A percentile compares a stretch with the other conserved stretches of the same genome.
These are phyloP conservation scores for Myotis planiceps DNA, from an alignment of 2,797 vertebrate species.

Conservation along the genomic window DNA sequence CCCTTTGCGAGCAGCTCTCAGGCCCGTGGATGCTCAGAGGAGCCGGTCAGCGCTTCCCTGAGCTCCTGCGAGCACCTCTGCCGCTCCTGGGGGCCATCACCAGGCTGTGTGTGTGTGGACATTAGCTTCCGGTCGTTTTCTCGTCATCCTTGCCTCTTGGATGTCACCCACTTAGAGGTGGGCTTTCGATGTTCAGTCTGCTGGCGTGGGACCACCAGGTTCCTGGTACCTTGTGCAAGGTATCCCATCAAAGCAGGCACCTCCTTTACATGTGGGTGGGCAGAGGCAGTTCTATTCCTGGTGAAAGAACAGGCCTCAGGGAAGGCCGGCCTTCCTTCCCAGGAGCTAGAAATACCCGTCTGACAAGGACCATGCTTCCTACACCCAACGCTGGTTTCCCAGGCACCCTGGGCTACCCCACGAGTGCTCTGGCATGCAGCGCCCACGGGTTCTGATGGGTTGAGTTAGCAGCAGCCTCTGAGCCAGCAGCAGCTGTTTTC, in stretches of 20 bases:
- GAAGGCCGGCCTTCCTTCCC: background rate
- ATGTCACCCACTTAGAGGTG: no score
- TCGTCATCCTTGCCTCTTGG: background rate
- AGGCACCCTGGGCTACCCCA: rapidly evolving
- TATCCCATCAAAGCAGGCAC: background rate
- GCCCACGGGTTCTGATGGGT: background rate
- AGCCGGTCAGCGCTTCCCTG: rapidly evolving
- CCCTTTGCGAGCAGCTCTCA: background rate
- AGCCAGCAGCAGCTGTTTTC: background rate
- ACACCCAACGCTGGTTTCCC: background rate
- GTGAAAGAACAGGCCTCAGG: background rate
- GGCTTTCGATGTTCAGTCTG: background rate
- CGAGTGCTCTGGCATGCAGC: background rate
- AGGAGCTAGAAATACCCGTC: background rate
- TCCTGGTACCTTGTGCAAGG: background rate
- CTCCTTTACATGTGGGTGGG: background rate
- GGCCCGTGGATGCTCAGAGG: background rate
- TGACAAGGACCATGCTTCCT: background rate
- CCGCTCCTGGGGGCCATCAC: background rate
- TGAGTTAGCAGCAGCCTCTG: background rate
- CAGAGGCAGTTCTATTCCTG: background rate
- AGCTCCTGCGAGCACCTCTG: background rate
- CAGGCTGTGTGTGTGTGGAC: background rate
- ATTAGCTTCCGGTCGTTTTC: background rate
- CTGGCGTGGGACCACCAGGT: background rate